A percentile compares a stretch with the other conserved stretches of the same genome.
Conservation (phyloP, 2,888 invertebrate genomes). For the Heliconius sara region DNA sequence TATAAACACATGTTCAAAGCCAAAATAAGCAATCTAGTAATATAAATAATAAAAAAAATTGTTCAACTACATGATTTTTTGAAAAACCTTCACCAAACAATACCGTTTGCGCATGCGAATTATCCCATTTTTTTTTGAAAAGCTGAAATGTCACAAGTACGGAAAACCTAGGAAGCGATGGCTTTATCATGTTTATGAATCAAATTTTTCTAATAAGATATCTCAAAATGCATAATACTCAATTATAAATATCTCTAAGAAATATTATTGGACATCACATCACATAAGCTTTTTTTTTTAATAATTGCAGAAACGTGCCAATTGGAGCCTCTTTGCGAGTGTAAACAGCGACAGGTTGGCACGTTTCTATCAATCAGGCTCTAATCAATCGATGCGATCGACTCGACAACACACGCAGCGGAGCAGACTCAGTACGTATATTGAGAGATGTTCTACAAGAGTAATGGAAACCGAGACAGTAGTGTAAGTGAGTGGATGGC, state of each 20-base stretch:
- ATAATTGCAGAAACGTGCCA: constrained; percentile 75
- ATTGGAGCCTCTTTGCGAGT: constrained; percentile 44
- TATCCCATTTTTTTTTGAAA: constrained; percentile 56
- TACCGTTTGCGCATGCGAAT: constrained; percentile 73
- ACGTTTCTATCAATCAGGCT: constrained; percentile 76
- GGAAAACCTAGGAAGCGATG: constrained; percentile 61
- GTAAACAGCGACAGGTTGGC: constrained; percentile 56
- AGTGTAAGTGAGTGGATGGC: constrained; percentile 61
- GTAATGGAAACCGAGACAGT: constrained; percentile 77
- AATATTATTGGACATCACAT: constrained; percentile 78
- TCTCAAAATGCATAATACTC: constrained; percentile 56
- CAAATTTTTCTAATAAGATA: constrained; percentile 55
- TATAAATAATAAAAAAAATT: constrained; percentile 63
- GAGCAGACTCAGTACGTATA: constrained; percentile 80
- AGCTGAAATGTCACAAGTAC: constrained; percentile 55
- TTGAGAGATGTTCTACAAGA: constrained; percentile 75
- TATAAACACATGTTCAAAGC: constrained; percentile 73
- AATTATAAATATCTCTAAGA: constrained; percentile 60
- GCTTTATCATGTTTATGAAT: constrained; percentile 54
- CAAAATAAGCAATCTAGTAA: constrained; percentile 74
- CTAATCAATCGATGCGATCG: constrained; percentile 75
- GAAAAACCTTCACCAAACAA: constrained; percentile 72
- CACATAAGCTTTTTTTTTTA: constrained; percentile 77
- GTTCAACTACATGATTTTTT: constrained; percentile 57
- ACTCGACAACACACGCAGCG: constrained; percentile 82